Percentiles rank a stretch among this genome's conserved stretches.
Evolutionary conservation across 2,888 invertebrate species (phyloP).

Genomic region (Tupiocoris notatus): DNA sequence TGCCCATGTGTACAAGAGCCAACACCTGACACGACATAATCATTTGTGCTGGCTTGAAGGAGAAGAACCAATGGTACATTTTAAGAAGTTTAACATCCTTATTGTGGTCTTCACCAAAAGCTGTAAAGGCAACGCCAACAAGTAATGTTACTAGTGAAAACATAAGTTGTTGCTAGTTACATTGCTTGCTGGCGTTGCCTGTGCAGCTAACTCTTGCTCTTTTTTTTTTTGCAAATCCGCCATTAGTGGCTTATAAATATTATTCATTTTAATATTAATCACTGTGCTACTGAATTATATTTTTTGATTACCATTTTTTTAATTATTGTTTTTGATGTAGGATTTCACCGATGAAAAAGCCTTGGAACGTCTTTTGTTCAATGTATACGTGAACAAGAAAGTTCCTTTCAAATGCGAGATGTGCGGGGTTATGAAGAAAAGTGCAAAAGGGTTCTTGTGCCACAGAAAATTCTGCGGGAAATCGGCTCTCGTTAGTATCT

Average conservation of each 20-base stretch:
- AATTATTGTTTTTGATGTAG: neutral
- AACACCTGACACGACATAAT: conserved; percentile 59
- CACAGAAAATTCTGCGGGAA: conserved; percentile 64
- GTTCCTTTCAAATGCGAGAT: conserved; percentile 58
- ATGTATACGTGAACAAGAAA: conserved; percentile 10
- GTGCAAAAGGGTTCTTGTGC: conserved; percentile 62
- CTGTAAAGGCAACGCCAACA: too few species aligned
- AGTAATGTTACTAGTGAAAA: too few species aligned
- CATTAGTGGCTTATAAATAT: too few species aligned
- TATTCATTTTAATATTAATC: too few species aligned
- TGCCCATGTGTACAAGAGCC: conserved; percentile 56
- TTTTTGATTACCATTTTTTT: too few species aligned
- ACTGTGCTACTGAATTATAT: too few species aligned
- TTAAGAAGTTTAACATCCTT: neutral
- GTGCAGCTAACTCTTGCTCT: too few species aligned
- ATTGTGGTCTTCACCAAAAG: neutral
- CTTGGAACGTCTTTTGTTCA: conserved; percentile 13
- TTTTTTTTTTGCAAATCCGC: too few species aligned
- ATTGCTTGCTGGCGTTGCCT: too few species aligned
- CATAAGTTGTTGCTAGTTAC: too few species aligned
- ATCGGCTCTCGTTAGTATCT: conserved; percentile 55
- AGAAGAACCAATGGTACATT: conserved; percentile 58
- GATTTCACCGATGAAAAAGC: conserved; percentile 51
- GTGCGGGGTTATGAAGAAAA: conserved; percentile 58
- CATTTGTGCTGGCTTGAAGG: conserved; percentile 62